Conservation (phyloP, 2,888 invertebrate species). For the Schrankia costaestrigalis region DNA sequence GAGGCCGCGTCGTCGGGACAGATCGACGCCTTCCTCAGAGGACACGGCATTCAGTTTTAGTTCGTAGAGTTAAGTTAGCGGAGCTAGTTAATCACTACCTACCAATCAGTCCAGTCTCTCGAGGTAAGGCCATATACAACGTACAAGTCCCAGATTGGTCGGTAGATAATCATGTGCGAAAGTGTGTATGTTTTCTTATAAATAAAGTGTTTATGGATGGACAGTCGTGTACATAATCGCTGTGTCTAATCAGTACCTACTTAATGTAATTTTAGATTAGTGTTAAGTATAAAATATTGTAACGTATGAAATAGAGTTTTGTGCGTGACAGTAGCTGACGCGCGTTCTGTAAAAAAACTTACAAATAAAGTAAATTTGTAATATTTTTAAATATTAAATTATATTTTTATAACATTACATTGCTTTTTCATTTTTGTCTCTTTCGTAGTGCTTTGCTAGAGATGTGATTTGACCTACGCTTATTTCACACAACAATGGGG, state of each 20-base stretch:
- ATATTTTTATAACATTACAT: constrained; percentile 61
- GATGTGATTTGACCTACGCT: too few species aligned
- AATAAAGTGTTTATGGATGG: constrained; percentile 41
- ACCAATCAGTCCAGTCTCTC: constrained; percentile 35
- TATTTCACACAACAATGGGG: too few species aligned
- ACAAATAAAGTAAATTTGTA: constrained; percentile 63
- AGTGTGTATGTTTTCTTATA: constrained; percentile 33
- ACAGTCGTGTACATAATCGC: constrained; percentile 63
- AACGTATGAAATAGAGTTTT: constrained; percentile 40
- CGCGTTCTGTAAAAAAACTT: constrained; percentile 57
- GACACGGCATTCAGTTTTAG: constrained; percentile 84
- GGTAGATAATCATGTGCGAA: constrained; percentile 48
- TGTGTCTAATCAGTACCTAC: constrained; percentile 71
- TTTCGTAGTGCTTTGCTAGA: not conserved
- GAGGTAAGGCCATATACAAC: constrained; percentile 53
- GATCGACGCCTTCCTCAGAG: constrained; percentile 90
- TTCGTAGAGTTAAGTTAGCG: constrained; percentile 34
- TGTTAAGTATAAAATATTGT: constrained; percentile 46
- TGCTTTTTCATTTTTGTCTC: constrained; percentile 14
- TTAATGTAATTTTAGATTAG: constrained; percentile 62
- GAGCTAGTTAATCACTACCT: constrained; percentile 55
- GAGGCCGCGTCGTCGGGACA: constrained; percentile 83
- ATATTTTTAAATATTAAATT: constrained; percentile 75
- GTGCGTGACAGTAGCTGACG: constrained; percentile 52
- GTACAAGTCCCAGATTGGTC: constrained; percentile 47